Evolutionary conservation across 2,113 vertebrate genomes (phyloP).

Genomic region (Eurystomus gularis): DNA sequence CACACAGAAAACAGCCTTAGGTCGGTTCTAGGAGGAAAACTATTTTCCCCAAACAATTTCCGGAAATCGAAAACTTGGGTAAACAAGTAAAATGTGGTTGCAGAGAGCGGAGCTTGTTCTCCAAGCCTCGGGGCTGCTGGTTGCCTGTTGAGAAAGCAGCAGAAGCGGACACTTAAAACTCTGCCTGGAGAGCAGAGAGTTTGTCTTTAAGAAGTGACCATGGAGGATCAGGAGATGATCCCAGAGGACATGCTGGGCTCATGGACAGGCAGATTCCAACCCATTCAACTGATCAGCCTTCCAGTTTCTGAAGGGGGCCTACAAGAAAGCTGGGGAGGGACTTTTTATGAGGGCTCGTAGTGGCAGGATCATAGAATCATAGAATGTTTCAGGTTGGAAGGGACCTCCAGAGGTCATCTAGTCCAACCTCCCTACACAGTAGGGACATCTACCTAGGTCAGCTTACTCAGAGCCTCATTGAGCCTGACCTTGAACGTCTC

Average conservation of each 20-base stretch:
- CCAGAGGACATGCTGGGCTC: not conserved
- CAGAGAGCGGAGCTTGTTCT: not conserved
- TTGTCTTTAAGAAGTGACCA: not conserved
- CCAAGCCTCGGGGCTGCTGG: not conserved
- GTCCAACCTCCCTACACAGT: no score
- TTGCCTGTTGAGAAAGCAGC: not conserved
- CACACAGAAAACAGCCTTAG: not conserved
- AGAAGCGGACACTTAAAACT: not conserved
- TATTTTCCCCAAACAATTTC: not conserved
- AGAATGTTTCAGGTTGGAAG: no score
- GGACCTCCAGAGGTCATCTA: no score
- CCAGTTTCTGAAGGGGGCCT: no score
- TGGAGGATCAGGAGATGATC: not conserved
- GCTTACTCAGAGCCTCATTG: no score
- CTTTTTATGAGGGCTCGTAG: no score
- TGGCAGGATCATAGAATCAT: no score
- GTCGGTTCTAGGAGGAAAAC: not conserved
- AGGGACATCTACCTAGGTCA: no score
- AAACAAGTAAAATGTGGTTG: not conserved
- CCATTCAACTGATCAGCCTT: no score
- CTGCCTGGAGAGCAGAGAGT: not conserved
- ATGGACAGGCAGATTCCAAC: not conserved
- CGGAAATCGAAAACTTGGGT: not conserved
- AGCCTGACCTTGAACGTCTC: no score
- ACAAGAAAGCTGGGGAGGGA: no score